Evolutionary conservation across 2,888 invertebrate genomes (phyloP).

Genomic region (Biston stratarius): DNA sequence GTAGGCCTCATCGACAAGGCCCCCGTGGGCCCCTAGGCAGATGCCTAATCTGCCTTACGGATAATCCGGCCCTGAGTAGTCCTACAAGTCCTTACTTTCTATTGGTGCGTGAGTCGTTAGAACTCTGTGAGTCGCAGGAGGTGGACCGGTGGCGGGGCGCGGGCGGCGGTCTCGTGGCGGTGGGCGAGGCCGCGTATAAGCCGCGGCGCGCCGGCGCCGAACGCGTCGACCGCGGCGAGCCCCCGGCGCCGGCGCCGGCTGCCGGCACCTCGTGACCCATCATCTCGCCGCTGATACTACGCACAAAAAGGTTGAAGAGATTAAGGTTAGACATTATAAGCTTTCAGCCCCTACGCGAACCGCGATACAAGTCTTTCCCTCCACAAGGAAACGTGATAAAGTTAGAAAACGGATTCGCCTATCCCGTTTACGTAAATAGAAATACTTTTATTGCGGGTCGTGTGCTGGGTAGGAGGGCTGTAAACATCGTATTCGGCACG

Average conservation of each 20-base stretch:
- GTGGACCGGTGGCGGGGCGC: conserved; percentile 92
- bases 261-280: conserved; percentile 61
- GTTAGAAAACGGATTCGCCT: too few relatives aligned
- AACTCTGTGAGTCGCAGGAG: conserved; percentile 93
- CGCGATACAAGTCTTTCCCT: too few relatives aligned
- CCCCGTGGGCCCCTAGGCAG: too few relatives aligned
- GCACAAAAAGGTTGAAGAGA: neutral
- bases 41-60: too few relatives aligned
- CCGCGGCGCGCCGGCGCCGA: conserved; percentile 92
- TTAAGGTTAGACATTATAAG: neutral
- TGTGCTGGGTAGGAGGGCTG: too few relatives aligned
- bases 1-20: too few relatives aligned
- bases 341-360: too few relatives aligned
- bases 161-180: conserved; percentile 92
- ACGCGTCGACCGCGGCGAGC: conserved; percentile 93
- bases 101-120: conserved; percentile 93
- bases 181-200: conserved; percentile 90
- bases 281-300: conserved; percentile 76
- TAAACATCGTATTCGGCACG: too few relatives aligned
- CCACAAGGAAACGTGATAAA: too few relatives aligned
- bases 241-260: conserved; percentile 77
- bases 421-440: too few relatives aligned
- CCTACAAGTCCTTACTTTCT: conserved; percentile 86
- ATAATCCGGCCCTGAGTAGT: too few relatives aligned
- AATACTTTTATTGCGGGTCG: too few relatives aligned